Evolutionary conservation across 2,113 vertebrate species (phyloP), one percentile per base, ranked within the genome.

Genomic region (Corythoichthys intestinalis): DNA sequence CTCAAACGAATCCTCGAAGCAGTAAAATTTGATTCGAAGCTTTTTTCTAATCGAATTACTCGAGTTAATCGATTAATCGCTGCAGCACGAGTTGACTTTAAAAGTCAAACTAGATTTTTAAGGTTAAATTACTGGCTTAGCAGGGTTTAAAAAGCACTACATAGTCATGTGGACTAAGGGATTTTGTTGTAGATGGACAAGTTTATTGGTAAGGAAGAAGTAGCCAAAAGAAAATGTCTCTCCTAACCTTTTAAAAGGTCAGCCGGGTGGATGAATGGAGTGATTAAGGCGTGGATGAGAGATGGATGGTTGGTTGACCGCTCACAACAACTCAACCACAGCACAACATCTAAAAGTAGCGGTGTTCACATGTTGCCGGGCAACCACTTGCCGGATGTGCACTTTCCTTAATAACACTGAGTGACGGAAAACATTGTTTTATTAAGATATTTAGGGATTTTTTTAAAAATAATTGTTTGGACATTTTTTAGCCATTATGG

Each of bases 301-400:
- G 54, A 58, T 50, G 35, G 67, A 76, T 61, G 50, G 70, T 57
- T 35, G 11, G 20, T 28, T 48, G 62, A 66, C 6, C 44, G 59
- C 61, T 67, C 28, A 48, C 8, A 14, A 72, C 57, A 46, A 48
- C 70, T 75, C 64, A 64, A 68, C 71, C 72, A 49, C 65, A 53
- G 28, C 47, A 64, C 20, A 54, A 65, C 47, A 75, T 67, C 44
- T 54, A 1, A 54, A 47, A 50, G 62, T 46, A 44, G 28, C 20
- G 20, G 20, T n/a, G 35, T 3, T 69, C 67, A 66, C 28, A 39
- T 53, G 20, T 70, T 71, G 53, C 54, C 11, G 34, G 52, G 65
- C 73, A 72, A 78, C 73, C 66, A 66, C 50, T 69, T 65, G 39
- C 39, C 54, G 75, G 47, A 76, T 59, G 67, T 73, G 59, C 46